phyloP scores from a whole-genome alignment of 2,888 invertebrate species.

The Nephrotoma guestfalica region DNA sequence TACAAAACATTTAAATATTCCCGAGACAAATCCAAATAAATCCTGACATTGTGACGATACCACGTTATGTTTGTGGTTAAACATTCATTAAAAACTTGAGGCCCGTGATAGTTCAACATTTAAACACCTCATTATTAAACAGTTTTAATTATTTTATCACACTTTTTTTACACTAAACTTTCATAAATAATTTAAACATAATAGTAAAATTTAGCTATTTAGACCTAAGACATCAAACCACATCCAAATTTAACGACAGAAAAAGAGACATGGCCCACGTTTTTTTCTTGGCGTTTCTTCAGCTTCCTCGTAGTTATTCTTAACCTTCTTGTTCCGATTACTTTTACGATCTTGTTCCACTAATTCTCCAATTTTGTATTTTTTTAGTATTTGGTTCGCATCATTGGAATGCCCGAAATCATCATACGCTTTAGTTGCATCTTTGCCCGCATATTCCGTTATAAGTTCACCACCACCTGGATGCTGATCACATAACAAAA shows the following conservation, averaged over 20 bases:
- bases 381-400: slow-evolving; percentile 40
- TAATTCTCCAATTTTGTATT: slow-evolving; percentile 50
- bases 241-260: not conserved
- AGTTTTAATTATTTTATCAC: too few species aligned
- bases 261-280: not conserved
- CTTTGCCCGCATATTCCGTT: slow-evolving; percentile 48
- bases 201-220: too few species aligned
- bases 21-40: too few species aligned
- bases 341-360: slow-evolving; percentile 15
- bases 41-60: too few species aligned
- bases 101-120: too few species aligned
- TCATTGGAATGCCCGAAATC: slow-evolving; percentile 52
- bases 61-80: too few species aligned
- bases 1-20: too few species aligned
- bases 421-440: slow-evolving; percentile 49
- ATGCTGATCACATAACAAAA: slow-evolving; percentile 36
- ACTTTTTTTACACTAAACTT: not conserved
- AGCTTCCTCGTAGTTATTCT: not conserved
- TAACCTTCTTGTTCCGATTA: not conserved
- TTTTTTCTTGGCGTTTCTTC: not conserved
- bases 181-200: not conserved
- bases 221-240: not conserved
- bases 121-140: too few species aligned
- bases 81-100: too few species aligned
- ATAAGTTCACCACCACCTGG: slow-evolving; percentile 52